Percentiles rank a stretch among this genome's conserved stretches.
Conservation (phyloP, 2,888 invertebrate species). For the Conistra vaccinii region DNA sequence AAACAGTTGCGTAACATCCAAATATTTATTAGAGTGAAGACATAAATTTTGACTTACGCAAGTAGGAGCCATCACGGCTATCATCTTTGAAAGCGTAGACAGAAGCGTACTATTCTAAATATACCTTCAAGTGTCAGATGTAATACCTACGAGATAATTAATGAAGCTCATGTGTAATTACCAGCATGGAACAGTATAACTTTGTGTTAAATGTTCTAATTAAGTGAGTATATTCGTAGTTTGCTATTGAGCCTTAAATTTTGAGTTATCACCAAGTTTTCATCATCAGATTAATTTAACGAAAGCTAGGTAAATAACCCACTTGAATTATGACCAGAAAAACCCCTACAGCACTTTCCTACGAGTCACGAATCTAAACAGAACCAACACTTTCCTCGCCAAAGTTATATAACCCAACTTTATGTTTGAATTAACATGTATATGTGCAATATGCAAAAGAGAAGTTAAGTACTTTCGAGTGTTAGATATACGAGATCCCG, state of each 20-base stretch:
- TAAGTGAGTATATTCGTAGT: neutral
- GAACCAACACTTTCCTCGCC: conserved; percentile 23
- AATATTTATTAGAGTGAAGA: conserved; percentile 72
- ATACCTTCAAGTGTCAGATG: conserved; percentile 11
- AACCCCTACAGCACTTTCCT: neutral
- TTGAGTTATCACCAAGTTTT: neutral
- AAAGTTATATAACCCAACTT: conserved; percentile 29
- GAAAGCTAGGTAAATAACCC: neutral
- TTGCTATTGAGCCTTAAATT: neutral
- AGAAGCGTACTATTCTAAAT: conserved; percentile 37
- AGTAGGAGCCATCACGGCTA: conserved; percentile 44
- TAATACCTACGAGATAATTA: conserved; percentile 17
- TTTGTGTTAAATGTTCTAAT: neutral
- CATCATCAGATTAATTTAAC: neutral
- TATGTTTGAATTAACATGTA: conserved; percentile 52
- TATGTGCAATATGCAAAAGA: conserved; percentile 56
- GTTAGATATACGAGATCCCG: conserved; percentile 52
- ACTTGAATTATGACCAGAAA: conserved; percentile 11
- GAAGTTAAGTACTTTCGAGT: conserved; percentile 47
- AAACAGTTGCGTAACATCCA: conserved; percentile 70
- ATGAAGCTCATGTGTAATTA: neutral
- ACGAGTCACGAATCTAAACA: neutral
- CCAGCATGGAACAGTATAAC: neutral
- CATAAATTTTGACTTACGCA: conserved; percentile 71
- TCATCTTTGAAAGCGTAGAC: conserved; percentile 31